A percentile compares a stretch with the other conserved stretches of the same genome.
Evolutionary conservation across 1,140 invertebrate genomes (phyloP).

Genomic region (Patella vulgata): DNA sequence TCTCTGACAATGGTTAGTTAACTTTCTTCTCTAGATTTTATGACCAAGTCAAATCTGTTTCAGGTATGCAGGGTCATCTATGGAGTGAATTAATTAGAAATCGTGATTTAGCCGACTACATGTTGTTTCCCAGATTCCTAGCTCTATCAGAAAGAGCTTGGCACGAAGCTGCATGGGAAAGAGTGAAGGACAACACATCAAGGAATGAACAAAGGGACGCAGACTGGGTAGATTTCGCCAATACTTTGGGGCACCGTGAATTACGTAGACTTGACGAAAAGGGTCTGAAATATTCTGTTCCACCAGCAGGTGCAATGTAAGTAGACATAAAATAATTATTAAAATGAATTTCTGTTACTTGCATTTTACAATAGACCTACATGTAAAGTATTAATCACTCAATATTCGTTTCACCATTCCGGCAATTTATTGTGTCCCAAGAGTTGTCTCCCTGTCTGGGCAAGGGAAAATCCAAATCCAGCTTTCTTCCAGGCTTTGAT

Average conservation of each 20-base stretch:
- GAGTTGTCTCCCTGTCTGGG: no score
- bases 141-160: conserved; percentile 47
- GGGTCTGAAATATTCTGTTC: conserved; percentile 44
- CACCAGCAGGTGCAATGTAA: conserved; percentile 53
- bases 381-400: neutral
- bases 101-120: conserved; percentile 34
- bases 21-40: no score
- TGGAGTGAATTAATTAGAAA: conserved; percentile 43
- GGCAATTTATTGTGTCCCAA: no score
- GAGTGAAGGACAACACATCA: conserved; percentile 13
- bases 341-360: no score
- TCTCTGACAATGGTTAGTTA: no score
- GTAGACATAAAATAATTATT: no score
- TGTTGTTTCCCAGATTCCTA: conserved; percentile 46
- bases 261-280: conserved; percentile 45
- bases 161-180: conserved; percentile 42
- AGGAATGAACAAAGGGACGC: conserved; percentile 13
- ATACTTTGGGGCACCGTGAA: conserved; percentile 52
- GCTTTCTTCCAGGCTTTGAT: no score
- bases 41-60: no score
- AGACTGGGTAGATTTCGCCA: conserved; percentile 53
- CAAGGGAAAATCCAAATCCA: no score
- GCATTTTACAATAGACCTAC: neutral
- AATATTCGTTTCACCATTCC: neutral
- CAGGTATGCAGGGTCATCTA: conserved; percentile 45